Base-by-base conservation (phyloP, 64 coral and sea anemone species). In the Pachyseris speciosa region DNA sequence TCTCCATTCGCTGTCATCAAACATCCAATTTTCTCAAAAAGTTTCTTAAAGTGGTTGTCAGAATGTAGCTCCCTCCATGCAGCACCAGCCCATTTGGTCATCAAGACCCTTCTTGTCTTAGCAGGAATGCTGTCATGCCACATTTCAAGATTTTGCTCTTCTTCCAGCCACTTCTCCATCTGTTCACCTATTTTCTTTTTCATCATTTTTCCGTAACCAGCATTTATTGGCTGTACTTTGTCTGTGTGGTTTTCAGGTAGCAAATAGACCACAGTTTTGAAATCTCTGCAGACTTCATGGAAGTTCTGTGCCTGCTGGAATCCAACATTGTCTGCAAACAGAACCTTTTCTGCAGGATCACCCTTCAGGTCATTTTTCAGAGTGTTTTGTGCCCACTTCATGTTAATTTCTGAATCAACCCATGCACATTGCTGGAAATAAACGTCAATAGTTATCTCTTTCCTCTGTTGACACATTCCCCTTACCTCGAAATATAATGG, bases 121-220 rank as follows among this genome's bases (percentile, higher is more conserved):
- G n/a, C n/a, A n/a, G n/a, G n/a, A n/a, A n/a, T n/a, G n/a, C n/a
- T 91, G 66, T 83, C 88, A 91, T 91, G 88, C 88, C 75, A 91
- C 83, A 83, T 91, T 42, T 91, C 88, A 58, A 89, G 52, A 12
- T 89, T 89, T 17, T 89, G 30, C 51, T 89, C 87, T 57, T 33
- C 26, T 37, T 78, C 87, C 16, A 78, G 55, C 57, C 87, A 89
- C 72, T 57, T 89, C 17, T 89, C 87, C 87, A 78, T 89, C 59
- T 41, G 75, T 9, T 19, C 50, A 41, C 45, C 32, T 39, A 91
- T 91, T 84, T 84, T 83, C 22, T 72, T 49, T 84, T 84, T 84
- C 77, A 83, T 72, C 77, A 72, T 72, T 83, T 49, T 45, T 72
- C 89, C 89, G 73, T 50, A 91, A 39, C 89, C 89, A 73, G 89